Evolutionary conservation across 2,888 invertebrate genomes (phyloP), one percentile per base, ranked within the genome.

Genomic region (Lingula anatina): DNA sequence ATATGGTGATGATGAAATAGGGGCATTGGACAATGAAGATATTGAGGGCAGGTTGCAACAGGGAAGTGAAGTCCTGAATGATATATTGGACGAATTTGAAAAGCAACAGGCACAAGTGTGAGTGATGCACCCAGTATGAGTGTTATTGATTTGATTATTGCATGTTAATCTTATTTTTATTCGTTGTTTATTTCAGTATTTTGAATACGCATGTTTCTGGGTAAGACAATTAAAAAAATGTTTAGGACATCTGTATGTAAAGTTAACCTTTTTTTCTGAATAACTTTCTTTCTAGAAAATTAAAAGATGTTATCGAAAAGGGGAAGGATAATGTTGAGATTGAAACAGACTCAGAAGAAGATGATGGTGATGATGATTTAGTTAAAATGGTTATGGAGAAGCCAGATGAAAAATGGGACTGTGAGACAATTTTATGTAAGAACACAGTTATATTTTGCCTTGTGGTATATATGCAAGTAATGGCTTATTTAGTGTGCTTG

Each of bases 1-100:
- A 49, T 96, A 94, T 72, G 90, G 92, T 66, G 92, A 93, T 61
- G 86, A 84, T 5, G 90, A 93, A 75, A 83, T 94, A 21, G 95
- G 94, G 0, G 86, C 91, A 1, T 72, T 94, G n/a, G 90, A 93
- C 66, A 83, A 86, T 62, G 93, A 94, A 52, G 90, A 93, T 62
- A 90, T 93, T 44, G 90, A 90, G 65, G 94, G 90, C 0, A 80
- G 82, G 68, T 75, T 89, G 41, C 83, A 84, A 38, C 83, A 84
- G 18, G 81, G 84, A 1, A 86, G 88, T 57, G 83, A 85, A 2
- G 78, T 87, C 60, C 79, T 94, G 44, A 78, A 87, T 53, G 80
- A 84, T 58, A 87, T 86, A 42, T 85, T 87, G 0, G 83, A 87
- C 43, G 87, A 92, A 72, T 90, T 88, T 70, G 66, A 70, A 47